phyloP scores from a whole-genome alignment of 2,113 vertebrate species.

The Ondatra zibethicus region DNA sequence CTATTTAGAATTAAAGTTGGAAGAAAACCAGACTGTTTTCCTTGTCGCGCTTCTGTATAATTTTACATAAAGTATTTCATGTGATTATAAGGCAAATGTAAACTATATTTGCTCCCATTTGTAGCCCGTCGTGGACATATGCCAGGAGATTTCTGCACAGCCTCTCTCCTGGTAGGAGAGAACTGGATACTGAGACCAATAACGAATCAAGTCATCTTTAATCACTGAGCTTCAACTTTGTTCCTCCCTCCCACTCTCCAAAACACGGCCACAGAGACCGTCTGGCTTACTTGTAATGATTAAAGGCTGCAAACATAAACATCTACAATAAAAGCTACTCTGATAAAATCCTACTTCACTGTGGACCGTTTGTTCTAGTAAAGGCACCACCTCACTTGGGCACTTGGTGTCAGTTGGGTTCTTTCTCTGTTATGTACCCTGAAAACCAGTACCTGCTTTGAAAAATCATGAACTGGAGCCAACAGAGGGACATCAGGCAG shows the following conservation, averaged over 20 bases:
- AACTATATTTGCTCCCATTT: background rate
- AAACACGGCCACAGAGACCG: background rate
- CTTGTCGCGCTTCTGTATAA: slow-evolving; percentile 9
- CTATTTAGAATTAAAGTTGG: background rate
- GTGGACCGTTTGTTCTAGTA: background rate
- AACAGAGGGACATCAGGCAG: background rate
- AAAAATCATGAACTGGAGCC: background rate
- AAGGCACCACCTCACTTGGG: background rate
- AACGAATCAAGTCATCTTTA: background rate
- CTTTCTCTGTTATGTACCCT: background rate
- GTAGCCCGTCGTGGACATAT: background rate
- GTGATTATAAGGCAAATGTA: background rate
- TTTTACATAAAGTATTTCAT: background rate
- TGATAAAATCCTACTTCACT: background rate
- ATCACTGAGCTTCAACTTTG: background rate
- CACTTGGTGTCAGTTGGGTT: background rate
- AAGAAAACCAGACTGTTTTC: background rate
- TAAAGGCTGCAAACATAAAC: background rate
- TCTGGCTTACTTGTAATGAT: background rate
- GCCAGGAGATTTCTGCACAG: background rate
- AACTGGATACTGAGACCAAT: background rate
- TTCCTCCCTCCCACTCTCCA: too few species aligned
- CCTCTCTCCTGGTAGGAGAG: background rate
- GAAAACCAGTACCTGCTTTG: background rate
- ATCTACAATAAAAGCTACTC: background rate